A percentile compares a stretch with the other conserved stretches of the same genome.
These are phyloP conservation scores for Nylanderia fulva DNA, from an alignment of 1,140 invertebrate genomes.

Conservation along the genomic window DNA sequence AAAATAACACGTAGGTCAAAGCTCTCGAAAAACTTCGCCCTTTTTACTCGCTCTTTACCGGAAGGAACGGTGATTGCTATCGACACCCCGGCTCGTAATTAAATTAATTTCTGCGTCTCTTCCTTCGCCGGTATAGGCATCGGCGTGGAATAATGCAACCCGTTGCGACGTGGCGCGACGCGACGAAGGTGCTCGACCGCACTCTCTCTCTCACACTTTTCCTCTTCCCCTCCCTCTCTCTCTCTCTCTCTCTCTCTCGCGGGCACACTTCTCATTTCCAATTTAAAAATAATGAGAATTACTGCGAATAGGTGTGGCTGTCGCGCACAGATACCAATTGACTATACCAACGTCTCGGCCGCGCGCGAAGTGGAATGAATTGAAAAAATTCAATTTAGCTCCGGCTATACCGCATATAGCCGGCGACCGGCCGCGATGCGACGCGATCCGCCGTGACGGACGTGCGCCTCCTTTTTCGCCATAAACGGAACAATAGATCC, in stretches of 20 bases:
- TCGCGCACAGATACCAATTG: conserved; percentile 75
- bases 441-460: conserved; percentile 32
- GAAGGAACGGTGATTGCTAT: conserved; percentile 66
- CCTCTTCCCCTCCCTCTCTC: no score
- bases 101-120: conserved; percentile 71
- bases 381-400: conserved; percentile 80
- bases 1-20: conserved; percentile 15
- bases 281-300: conserved; percentile 80
- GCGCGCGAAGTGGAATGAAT: conserved; percentile 74
- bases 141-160: conserved; percentile 67
- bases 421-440: conserved; percentile 8
- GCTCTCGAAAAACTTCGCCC: conserved; percentile 12
- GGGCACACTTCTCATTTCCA: conserved; percentile 76
- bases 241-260: conserved; percentile 43
- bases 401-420: conserved; percentile 57
- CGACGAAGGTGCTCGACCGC: conserved; percentile 66
- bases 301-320: conserved; percentile 72
- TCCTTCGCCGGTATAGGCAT: conserved; percentile 64
- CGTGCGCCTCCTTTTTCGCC: conserved; percentile 26
- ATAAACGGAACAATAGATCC: conserved; percentile 38
- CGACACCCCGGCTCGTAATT: conserved; percentile 67
- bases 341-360: conserved; percentile 63
- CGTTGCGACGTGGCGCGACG: conserved; percentile 5
- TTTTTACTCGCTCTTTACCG: conserved; percentile 36
- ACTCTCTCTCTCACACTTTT: neutral